Percentiles rank a stretch among this genome's conserved stretches.
These are phyloP conservation scores for Volucella bombylans DNA, from an alignment of 2,888 invertebrate species.

Conservation along the genomic window DNA sequence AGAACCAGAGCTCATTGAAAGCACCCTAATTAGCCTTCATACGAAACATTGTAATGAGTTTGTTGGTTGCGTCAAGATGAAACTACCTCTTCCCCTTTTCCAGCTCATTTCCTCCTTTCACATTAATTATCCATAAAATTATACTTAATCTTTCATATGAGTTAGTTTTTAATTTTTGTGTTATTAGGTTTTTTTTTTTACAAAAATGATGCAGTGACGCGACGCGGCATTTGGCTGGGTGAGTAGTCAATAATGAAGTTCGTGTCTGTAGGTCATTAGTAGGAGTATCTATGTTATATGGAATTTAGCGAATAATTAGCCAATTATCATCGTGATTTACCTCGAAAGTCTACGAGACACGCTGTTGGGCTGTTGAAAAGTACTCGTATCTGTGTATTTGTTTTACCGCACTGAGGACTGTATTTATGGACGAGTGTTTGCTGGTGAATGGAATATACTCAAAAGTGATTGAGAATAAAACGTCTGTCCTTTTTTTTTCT, in stretches of 20 bases:
- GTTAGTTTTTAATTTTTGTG: constrained; percentile 20
- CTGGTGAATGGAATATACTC: neutral
- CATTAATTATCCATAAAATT: constrained; percentile 39
- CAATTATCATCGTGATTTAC: constrained; percentile 58
- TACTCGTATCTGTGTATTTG: neutral
- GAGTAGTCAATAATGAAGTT: constrained; percentile 12
- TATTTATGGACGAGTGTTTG: neutral
- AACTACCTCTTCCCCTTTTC: too few relatives aligned
- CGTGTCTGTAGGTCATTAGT: constrained; percentile 39
- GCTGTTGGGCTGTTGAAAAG: neutral
- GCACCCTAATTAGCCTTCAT: too few relatives aligned
- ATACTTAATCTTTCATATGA: constrained; percentile 26
- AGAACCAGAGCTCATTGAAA: too few relatives aligned
- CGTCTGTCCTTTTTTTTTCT: neutral
- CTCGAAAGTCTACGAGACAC: constrained; percentile 1
- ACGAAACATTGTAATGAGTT: too few relatives aligned
- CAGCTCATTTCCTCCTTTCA: neutral
- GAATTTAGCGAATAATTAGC: constrained; percentile 46
- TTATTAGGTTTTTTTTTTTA: constrained; percentile 8
- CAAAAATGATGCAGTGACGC: constrained; percentile 2
- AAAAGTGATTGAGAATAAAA: neutral
- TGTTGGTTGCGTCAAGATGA: too few relatives aligned
- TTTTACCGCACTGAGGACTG: neutral
- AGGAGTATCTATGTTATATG: neutral
- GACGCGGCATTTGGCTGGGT: neutral